A percentile compares a stretch with the other conserved stretches of the same genome.
phyloP scores from a whole-genome alignment of 2,113 vertebrate species.

The Calypte anna region DNA sequence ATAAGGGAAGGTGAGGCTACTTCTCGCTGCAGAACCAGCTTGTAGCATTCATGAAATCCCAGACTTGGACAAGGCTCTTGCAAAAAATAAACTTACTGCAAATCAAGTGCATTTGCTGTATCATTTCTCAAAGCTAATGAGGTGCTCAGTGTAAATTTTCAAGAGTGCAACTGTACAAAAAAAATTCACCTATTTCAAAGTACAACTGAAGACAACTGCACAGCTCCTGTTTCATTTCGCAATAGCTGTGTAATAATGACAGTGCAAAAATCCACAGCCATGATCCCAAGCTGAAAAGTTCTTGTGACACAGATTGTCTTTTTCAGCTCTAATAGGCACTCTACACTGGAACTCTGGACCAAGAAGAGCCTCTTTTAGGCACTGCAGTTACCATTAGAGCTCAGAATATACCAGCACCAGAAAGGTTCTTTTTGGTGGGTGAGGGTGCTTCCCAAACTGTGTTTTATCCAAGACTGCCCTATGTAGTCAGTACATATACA shows the following conservation, averaged over 20 bases:
- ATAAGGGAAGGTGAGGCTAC: neutral
- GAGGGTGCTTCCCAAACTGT: neutral
- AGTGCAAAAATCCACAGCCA: neutral
- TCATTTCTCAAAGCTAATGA: neutral
- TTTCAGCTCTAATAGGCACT: neutral
- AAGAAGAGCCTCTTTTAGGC: neutral
- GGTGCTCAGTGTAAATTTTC: neutral
- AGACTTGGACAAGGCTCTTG: neutral
- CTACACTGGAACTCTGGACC: rapidly evolving
- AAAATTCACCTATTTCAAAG: neutral
- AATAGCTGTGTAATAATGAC: neutral
- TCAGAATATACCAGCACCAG: neutral
- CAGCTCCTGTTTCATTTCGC: neutral
- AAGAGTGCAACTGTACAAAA: neutral
- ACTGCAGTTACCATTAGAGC: neutral
- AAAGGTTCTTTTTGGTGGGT: neutral
- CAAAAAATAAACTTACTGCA: neutral
- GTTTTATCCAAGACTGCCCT: neutral
- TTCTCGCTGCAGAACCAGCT: neutral
- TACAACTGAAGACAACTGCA: neutral
- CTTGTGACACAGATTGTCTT: neutral
- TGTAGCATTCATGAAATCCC: neutral
- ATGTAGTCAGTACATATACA: neutral
- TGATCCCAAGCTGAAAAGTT: neutral
- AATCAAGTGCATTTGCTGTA: neutral